Evolutionary conservation across 2,113 vertebrate genomes (phyloP), one percentile per base, ranked within the genome.

Genomic region (Colaptes auratus): DNA sequence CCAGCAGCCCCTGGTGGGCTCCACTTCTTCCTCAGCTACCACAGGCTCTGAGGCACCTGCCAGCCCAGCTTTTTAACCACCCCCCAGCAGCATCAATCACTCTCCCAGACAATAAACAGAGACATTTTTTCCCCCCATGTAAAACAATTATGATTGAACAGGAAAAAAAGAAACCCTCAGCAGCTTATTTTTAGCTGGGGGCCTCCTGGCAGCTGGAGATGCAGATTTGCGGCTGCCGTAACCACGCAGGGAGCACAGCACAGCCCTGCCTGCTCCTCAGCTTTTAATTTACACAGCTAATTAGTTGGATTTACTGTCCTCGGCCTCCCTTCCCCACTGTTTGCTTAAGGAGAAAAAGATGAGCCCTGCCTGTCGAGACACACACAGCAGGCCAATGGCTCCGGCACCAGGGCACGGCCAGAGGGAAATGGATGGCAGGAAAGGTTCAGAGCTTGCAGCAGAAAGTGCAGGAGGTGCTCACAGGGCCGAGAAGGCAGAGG

Each of bases 221-320:
- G 91, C 92, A 89, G 91, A 93, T 95, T 88, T 93, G 91, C 24
- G 93, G 91, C 92, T 92, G 7, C 42, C 58, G 60, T 31, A 96
- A 86, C 69, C 89, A 64, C 4, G 8, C 94, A 27, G 0, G 7
- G 84, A 70, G 70, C 60, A 85, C 82, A 76, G 92, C 69, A 31
- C 59, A 30, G 92, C 0, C 3, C 15, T 69, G 52, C 67, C 70
- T 72, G 44, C 80, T 94, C 79, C 77, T 84, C 90, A 88, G 88
- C 69, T 88, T 93, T 69, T 95, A 72, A 95, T 95, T 95, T 91
- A 92, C 64, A 72, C 67, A 86, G 55, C 87, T 91, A 95, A 96
- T 96, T 93, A 96, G 73, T 17, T 78, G 91, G 95, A 95, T 95
- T 95, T 91, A 81, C 65, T 71, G 33, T 83, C 92, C 93, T 88